These are phyloP conservation scores for Spinus pinus DNA, from an alignment of 2,797 vertebrate genomes.

Conservation along the genomic window DNA sequence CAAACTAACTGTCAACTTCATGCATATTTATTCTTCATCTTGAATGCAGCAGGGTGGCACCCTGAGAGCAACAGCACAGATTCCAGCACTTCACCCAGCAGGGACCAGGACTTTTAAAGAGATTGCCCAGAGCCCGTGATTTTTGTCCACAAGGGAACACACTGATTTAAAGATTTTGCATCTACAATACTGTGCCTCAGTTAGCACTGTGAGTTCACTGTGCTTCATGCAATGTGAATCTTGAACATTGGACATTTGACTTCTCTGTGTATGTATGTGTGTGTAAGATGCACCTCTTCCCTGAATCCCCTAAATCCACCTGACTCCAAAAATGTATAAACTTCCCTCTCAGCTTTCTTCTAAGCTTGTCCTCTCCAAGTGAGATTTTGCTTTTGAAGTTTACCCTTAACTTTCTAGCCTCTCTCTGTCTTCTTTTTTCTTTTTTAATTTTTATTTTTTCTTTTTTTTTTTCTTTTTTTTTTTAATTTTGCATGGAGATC, in stretches of 20 bases:
- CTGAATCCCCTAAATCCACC: not conserved
- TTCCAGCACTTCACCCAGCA: not conserved
- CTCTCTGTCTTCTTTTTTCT: not conserved
- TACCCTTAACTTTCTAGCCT: not conserved
- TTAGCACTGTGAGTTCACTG: not conserved
- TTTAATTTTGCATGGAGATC: not conserved
- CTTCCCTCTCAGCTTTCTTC: not conserved
- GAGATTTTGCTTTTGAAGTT: not conserved
- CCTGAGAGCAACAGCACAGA: not conserved
- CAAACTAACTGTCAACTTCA: not conserved
- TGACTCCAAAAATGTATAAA: not conserved
- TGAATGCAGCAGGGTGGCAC: not conserved
- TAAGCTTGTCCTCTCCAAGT: not conserved
- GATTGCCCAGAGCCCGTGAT: not conserved
- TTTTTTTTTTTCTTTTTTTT: too few species aligned
- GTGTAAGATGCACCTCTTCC: not conserved
- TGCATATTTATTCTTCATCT: constrained; percentile 20
- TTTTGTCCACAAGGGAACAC: not conserved
- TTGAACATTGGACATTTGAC: not conserved
- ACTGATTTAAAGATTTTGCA: not conserved
- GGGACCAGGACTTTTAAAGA: not conserved
- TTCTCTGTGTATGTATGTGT: not conserved
- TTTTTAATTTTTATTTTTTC: too few species aligned
- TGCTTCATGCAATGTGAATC: not conserved
- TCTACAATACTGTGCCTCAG: not conserved